These are phyloP conservation scores for Esperia sulphurella DNA, from an alignment of 2,888 invertebrate species.

Conservation along the genomic window DNA sequence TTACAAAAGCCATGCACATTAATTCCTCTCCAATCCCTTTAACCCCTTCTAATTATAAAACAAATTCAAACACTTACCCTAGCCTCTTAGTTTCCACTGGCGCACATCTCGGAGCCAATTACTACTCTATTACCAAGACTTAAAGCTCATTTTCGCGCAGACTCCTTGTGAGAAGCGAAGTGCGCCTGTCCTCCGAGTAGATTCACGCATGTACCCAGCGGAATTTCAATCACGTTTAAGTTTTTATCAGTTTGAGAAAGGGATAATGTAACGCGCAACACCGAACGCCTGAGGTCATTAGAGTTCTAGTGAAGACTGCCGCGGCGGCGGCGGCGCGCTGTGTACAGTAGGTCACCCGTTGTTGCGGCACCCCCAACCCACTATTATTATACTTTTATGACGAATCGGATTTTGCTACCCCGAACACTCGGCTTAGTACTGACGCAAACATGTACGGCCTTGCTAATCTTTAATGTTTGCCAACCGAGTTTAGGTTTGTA, in stretches of 20 bases:
- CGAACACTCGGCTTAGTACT: slow-evolving; percentile 52
- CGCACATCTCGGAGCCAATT: slow-evolving; percentile 52
- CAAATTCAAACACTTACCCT: slow-evolving; percentile 16
- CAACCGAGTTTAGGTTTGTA: background rate
- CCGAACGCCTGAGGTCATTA: slow-evolving; percentile 76
- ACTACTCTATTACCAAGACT: slow-evolving; percentile 53
- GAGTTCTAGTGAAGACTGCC: slow-evolving; percentile 76
- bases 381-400: slow-evolving; percentile 80
- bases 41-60: slow-evolving; percentile 13
- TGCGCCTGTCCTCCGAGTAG: slow-evolving; percentile 54
- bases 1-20: slow-evolving; percentile 5
- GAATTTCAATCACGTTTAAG: slow-evolving; percentile 49
- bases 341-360: slow-evolving; percentile 64
- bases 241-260: slow-evolving; percentile 48
- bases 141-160: slow-evolving; percentile 66
- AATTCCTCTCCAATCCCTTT: slow-evolving; percentile 4
- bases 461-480: slow-evolving; percentile 12
- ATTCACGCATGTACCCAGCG: slow-evolving; percentile 49
- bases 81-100: slow-evolving; percentile 17
- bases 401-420: slow-evolving; percentile 72
- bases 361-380: slow-evolving; percentile 75
- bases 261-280: slow-evolving; percentile 51
- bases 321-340: slow-evolving; percentile 66
- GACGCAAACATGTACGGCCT: slow-evolving; percentile 35
- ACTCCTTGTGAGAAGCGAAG: slow-evolving; percentile 29